Conservation (phyloP, 2,888 invertebrate genomes). For the Philereme transversata region DNA sequence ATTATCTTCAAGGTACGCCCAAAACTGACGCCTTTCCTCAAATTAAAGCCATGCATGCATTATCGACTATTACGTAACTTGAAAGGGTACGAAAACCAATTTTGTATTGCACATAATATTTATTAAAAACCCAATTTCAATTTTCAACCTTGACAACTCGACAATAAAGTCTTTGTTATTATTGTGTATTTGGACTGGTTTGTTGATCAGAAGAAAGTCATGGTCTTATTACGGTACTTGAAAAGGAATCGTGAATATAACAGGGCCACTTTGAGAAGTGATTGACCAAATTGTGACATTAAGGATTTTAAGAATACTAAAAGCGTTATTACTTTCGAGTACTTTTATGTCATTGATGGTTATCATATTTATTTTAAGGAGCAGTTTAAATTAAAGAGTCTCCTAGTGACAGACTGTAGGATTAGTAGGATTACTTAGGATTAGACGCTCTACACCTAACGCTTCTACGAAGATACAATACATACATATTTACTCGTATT, state of each 20-base stretch:
- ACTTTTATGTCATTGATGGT: slow-evolving; percentile 7
- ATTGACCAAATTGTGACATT: slow-evolving; percentile 32
- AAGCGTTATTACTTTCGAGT: slow-evolving; percentile 11
- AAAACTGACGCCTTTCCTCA: slow-evolving; percentile 25
- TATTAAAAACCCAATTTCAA: slow-evolving; percentile 25
- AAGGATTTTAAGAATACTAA: slow-evolving; percentile 23
- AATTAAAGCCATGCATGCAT: slow-evolving; percentile 24
- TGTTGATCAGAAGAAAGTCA: slow-evolving; percentile 25
- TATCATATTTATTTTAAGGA: neutral
- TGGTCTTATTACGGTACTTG: slow-evolving; percentile 31
- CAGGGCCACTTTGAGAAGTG: slow-evolving; percentile 30
- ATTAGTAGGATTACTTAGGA: too few species aligned
- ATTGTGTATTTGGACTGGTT: slow-evolving; percentile 22
- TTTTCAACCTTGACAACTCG: slow-evolving; percentile 28
- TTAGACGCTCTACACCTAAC: too few species aligned
- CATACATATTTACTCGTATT: too few species aligned
- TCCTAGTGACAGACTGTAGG: too few species aligned
- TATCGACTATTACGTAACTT: slow-evolving; percentile 26
- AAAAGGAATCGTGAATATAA: slow-evolving; percentile 34
- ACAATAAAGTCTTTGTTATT: slow-evolving; percentile 33
- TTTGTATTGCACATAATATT: slow-evolving; percentile 16
- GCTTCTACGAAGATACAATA: too few species aligned
- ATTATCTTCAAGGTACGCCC: slow-evolving; percentile 37
- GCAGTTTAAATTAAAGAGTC: too few species aligned
- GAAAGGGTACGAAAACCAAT: slow-evolving; percentile 32